phyloP scores from a whole-genome alignment of 2,113 vertebrate genomes.

The Malurus elegans region DNA sequence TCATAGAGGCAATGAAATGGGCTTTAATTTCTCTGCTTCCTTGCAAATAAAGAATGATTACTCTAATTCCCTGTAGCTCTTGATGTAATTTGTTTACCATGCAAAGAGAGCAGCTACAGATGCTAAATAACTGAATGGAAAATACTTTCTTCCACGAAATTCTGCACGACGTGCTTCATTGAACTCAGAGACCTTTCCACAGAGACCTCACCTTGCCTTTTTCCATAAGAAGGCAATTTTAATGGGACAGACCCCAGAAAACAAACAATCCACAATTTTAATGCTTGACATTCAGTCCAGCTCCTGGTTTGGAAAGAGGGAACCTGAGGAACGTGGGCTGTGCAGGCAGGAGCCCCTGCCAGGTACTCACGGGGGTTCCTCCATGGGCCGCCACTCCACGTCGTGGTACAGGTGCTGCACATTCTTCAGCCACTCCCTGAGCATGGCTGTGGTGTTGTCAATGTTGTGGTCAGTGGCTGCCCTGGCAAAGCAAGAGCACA shows the following conservation, averaged over 20 bases:
- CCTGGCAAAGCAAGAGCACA: conserved; percentile 70
- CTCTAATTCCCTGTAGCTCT: neutral
- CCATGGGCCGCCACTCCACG: conserved; percentile 94
- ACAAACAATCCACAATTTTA: neutral
- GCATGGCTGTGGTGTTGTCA: conserved; percentile 90
- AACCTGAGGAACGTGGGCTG: neutral
- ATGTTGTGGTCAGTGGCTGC: conserved; percentile 90
- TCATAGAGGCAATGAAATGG: neutral
- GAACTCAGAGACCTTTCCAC: neutral
- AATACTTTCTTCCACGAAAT: neutral
- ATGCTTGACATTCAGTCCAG: neutral
- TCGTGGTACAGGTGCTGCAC: conserved; percentile 88
- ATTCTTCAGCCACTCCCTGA: conserved; percentile 90
- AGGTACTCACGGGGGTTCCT: conserved; percentile 84
- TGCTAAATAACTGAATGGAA: neutral
- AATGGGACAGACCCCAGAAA: neutral
- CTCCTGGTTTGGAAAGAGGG: neutral
- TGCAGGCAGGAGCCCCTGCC: neutral
- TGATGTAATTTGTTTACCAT: neutral
- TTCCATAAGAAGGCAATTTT: neutral
- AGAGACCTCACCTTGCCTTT: neutral
- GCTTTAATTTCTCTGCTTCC: neutral
- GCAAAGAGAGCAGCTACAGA: neutral
- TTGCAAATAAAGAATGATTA: neutral
- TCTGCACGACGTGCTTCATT: neutral